Conservation (phyloP, 1,140 invertebrate genomes). For the Drosophila melanogaster region Release_6_plus_ISO1_MT NT_037436.4:15860001-15860500, state of each 20-base stretch:
- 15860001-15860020: constrained; percentile 99
- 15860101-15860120: constrained; percentile 58
- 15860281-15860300: constrained; percentile 15
- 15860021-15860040: constrained; percentile 88
- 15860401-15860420: constrained; percentile 27
- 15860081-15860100: constrained; percentile 23
- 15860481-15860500: background rate
- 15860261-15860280: constrained; percentile 45
- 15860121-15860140: constrained; percentile 46
- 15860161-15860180: background rate
- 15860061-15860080: constrained; percentile 15
- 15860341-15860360: constrained; percentile 8
- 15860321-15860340: constrained; percentile 14
- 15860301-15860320: constrained; percentile 10
- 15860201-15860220: constrained; percentile 15
- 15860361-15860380: constrained; percentile 46
- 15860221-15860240: constrained; percentile 39
- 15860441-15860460: no score
- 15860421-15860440: constrained; percentile 2
- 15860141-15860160: constrained; percentile 30
- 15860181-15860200: background rate
- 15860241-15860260: constrained; percentile 53
- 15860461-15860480: background rate
- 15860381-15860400: constrained; percentile 38
- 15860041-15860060: background rate